These are phyloP conservation scores for Catocala nupta DNA, from an alignment of 2,888 invertebrate species.

Conservation along the genomic window DNA sequence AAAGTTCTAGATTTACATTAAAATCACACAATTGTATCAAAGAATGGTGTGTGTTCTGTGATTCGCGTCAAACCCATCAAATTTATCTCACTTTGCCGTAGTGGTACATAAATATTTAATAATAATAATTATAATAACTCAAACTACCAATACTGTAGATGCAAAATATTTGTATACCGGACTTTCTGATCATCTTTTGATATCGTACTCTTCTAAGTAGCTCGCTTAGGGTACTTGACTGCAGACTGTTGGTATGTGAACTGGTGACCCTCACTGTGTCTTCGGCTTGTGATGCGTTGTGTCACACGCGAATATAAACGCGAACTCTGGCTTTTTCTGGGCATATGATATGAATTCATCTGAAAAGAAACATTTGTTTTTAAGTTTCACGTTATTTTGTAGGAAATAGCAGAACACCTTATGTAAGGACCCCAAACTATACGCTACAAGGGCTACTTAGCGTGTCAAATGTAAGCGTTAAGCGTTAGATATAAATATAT, in stretches of 20 bases:
- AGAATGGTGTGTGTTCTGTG: too few species aligned
- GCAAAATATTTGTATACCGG: conserved; percentile 1
- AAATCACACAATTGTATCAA: too few species aligned
- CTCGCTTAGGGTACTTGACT: conserved; percentile 60
- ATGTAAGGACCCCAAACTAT: too few species aligned
- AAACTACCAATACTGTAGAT: not conserved
- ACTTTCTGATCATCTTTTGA: not conserved
- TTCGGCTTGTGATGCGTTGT: conserved; percentile 71
- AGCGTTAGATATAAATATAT: too few species aligned
- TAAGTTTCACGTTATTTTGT: not conserved
- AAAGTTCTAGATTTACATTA: too few species aligned
- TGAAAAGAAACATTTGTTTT: conserved; percentile 61
- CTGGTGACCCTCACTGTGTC: conserved; percentile 72
- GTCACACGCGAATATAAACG: conserved; percentile 84
- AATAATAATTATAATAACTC: not conserved
- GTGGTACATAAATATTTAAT: too few species aligned
- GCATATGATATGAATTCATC: conserved; percentile 88
- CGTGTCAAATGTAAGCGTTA: too few species aligned
- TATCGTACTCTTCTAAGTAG: not conserved
- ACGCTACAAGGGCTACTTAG: too few species aligned
- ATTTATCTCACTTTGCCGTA: too few species aligned
- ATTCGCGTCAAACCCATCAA: too few species aligned
- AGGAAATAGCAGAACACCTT: too few species aligned
- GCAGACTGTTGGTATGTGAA: conserved; percentile 76
- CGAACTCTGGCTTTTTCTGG: conserved; percentile 87